Evolutionary conservation across 2,113 vertebrate species (phyloP), one percentile per base, ranked within the genome.

Genomic region (Scartelaos histophorus): DNA sequence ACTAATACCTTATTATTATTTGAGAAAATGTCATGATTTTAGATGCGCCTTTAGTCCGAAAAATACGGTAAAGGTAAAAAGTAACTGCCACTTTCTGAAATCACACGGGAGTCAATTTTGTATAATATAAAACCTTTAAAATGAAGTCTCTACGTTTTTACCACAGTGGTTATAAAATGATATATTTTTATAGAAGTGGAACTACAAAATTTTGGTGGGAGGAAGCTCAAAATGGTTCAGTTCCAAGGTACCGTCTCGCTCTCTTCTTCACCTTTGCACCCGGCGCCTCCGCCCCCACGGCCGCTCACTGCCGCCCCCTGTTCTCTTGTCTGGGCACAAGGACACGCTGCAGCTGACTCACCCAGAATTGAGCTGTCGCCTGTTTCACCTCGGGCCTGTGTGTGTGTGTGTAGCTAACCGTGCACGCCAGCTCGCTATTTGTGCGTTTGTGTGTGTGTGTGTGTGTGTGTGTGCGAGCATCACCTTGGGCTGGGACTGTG

Each of bases 311-410:
- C 83, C 81, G 72, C 76, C 67, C 85, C 83, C 84, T 85, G 81
- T 88, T 86, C 81, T 87, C 81, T 75, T 89, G 84, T 89, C 88
- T 90, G 79, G 86, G 78, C 90, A 61, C 58, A 92, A 93, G 90
- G 90, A 88, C 92, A 87, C 82, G 73, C 74, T 84, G 75, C 57
- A 83, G 88, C 90, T 93, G 90, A 92, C 83, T 92, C 91, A 93
- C 85, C 71, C 87, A 88, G 82, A 90, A 91, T 86, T 89, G 85
- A 91, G 90, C 83, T 90, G 92, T 92, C 90, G 91, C 86, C 87
- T 84, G 84, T 92, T 89, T 90, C 92, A 90, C 91, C 86, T 85
- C 86, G 21, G 87, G 89, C 88, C 67, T 71, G 69, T 74, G 69
- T 78, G 72, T 43, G 58, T 16, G 19, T 60, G 13, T 69, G 60